phyloP scores from a whole-genome alignment of 2,888 invertebrate genomes.

The Tenthredo livida region DNA sequence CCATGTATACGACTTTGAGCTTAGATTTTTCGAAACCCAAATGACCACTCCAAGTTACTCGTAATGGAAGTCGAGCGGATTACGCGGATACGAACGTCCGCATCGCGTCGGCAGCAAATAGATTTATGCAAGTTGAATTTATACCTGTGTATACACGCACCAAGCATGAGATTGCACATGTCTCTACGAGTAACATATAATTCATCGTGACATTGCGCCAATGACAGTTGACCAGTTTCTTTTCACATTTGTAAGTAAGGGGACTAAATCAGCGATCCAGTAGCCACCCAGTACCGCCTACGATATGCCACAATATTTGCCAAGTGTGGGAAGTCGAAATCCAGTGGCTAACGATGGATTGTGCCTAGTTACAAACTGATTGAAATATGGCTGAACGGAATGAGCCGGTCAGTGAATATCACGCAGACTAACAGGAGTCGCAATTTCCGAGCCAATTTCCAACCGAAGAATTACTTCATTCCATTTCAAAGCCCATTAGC shows the following conservation, averaged over 20 bases:
- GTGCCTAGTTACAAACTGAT: conserved; percentile 34
- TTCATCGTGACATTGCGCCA: conserved; percentile 44
- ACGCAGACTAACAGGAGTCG: not conserved
- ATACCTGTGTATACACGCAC: not conserved
- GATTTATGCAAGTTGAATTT: not conserved
- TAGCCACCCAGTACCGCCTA: conserved; percentile 23
- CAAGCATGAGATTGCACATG: not conserved
- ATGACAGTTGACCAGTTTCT: conserved; percentile 22
- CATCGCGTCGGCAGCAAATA: not conserved
- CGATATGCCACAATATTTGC: conserved; percentile 43
- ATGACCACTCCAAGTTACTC: not conserved
- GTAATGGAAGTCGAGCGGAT: not conserved
- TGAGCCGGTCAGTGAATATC: not conserved
- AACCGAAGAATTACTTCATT: not conserved
- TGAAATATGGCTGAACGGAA: conserved; percentile 33
- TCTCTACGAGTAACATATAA: conserved; percentile 10
- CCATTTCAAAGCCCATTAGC: not conserved
- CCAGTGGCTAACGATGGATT: conserved; percentile 35
- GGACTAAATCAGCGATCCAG: conserved; percentile 5
- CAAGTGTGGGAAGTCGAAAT: conserved; percentile 41
- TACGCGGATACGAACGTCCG: conserved; percentile 18
- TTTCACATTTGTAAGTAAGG: not conserved
- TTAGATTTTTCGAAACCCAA: not conserved
- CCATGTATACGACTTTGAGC: too few relatives aligned
- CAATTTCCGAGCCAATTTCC: not conserved